Evolutionary conservation across 2,888 invertebrate genomes (phyloP).

Genomic region (Nysson spinosus): DNA sequence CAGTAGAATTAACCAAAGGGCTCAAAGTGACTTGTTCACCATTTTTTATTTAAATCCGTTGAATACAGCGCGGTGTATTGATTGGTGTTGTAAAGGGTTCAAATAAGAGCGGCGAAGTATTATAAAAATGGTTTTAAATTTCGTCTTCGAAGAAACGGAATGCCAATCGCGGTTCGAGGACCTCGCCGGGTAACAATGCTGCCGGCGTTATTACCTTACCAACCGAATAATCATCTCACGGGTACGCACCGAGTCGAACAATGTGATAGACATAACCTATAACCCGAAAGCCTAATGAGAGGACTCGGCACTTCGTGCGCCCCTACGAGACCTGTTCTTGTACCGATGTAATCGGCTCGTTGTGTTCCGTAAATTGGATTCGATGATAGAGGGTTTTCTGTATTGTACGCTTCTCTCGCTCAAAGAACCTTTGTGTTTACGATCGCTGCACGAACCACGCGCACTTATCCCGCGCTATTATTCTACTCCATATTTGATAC

Average conservation of each 20-base stretch:
- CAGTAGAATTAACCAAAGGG: too few relatives aligned
- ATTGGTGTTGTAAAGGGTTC: too few relatives aligned
- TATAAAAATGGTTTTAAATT: too few relatives aligned
- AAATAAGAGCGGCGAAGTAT: too few relatives aligned
- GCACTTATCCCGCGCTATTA: constrained; percentile 7
- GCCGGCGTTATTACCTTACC: constrained; percentile 53
- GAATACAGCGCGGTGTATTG: too few relatives aligned
- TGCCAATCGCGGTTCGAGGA: too few relatives aligned
- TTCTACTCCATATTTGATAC: constrained; percentile 23
- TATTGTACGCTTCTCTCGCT: constrained; percentile 22
- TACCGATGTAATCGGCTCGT: constrained; percentile 65
- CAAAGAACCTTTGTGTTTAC: constrained; percentile 9
- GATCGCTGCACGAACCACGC: constrained; percentile 18
- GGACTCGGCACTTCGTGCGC: constrained; percentile 26
- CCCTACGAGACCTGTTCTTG: constrained; percentile 33
- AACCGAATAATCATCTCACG: constrained; percentile 46
- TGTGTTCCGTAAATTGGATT: constrained; percentile 70
- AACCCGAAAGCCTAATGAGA: constrained; percentile 70
- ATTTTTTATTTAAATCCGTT: too few relatives aligned
- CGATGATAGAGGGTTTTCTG: constrained; percentile 55
- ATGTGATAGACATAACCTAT: constrained; percentile 70
- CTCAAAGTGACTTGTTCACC: too few relatives aligned
- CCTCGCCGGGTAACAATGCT: too few relatives aligned
- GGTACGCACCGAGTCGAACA: constrained; percentile 50
- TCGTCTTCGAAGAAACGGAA: too few relatives aligned